Conservation (phyloP, 2,113 vertebrate species). For the Herpetotheres cachinnans region DNA sequence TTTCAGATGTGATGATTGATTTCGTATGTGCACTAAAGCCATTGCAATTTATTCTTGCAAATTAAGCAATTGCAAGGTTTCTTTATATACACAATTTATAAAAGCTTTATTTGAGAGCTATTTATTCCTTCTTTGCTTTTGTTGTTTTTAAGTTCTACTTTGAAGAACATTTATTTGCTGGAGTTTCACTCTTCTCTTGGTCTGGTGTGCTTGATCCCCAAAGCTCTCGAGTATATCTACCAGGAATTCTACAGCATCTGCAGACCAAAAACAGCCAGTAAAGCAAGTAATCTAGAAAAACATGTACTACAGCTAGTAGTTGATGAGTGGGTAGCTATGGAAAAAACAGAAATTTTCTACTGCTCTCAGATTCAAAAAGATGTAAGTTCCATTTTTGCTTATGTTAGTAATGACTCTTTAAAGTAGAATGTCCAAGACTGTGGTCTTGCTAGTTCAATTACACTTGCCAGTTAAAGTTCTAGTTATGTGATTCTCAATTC, state of each 20-base stretch:
- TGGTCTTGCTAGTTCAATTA: neutral
- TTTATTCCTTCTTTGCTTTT: neutral
- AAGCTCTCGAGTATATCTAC: slow-evolving; percentile 56
- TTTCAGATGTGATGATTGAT: neutral
- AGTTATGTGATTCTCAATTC: neutral
- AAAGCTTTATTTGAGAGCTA: neutral
- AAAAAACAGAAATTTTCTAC: slow-evolving; percentile 57
- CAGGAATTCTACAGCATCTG: slow-evolving; percentile 65
- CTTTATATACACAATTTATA: neutral
- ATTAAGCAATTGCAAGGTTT: neutral
- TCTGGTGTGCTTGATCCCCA: slow-evolving; percentile 59
- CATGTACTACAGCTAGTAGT: slow-evolving; percentile 60
- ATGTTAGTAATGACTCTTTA: neutral
- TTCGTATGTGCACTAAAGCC: neutral
- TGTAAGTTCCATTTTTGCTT: slow-evolving; percentile 1
- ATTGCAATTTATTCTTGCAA: neutral
- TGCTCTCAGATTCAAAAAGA: slow-evolving; percentile 72
- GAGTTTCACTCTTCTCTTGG: slow-evolving; percentile 79
- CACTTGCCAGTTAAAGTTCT: neutral
- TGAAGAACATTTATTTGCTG: slow-evolving; percentile 72
- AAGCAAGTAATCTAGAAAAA: slow-evolving; percentile 58
- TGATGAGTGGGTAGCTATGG: slow-evolving; percentile 56
- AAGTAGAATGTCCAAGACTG: neutral
- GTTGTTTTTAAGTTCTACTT: slow-evolving; percentile 58
- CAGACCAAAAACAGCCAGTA: slow-evolving; percentile 7